A percentile compares a stretch with the other conserved stretches of the same genome.
Evolutionary conservation across 2,113 vertebrate species (phyloP).

Genomic region (Helogale parvula): DNA sequence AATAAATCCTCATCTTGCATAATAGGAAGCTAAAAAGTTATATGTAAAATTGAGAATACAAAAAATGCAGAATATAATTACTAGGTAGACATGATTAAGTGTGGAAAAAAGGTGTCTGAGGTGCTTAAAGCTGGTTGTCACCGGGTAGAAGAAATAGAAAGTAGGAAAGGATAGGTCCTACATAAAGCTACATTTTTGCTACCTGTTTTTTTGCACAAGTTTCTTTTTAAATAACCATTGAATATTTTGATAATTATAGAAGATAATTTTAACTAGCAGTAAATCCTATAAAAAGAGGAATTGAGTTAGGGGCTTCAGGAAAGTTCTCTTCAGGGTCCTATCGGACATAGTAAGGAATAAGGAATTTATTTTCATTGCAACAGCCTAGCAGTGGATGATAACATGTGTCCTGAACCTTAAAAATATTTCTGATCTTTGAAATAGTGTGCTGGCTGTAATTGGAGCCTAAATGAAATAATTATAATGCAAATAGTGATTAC

Average conservation of each 20-base stretch:
- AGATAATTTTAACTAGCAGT: not conserved
- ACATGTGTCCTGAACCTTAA: not conserved
- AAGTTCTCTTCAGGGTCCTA: not conserved
- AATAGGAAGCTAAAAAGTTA: not conserved
- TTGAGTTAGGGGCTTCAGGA: not conserved
- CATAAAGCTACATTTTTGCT: not conserved
- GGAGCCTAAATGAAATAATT: not conserved
- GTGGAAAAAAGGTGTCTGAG: not conserved
- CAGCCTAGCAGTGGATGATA: accelerated
- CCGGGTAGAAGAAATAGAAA: not conserved
- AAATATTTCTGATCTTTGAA: not conserved
- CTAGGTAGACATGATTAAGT: not conserved
- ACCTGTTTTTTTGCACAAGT: not conserved
- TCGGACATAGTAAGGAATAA: not conserved
- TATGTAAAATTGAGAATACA: not conserved
- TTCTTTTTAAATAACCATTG: not conserved
- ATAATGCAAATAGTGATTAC: not conserved
- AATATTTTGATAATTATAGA: not conserved
- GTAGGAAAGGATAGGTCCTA: not conserved
- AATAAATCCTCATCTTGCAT: not conserved
- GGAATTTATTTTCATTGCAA: not conserved
- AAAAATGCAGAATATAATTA: not conserved
- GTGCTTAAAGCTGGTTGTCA: not conserved
- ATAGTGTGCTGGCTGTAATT: not conserved
- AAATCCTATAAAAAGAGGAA: not conserved